Conservation (phyloP, 1,140 invertebrate species). For the Drosophila mauritiana region DNA sequence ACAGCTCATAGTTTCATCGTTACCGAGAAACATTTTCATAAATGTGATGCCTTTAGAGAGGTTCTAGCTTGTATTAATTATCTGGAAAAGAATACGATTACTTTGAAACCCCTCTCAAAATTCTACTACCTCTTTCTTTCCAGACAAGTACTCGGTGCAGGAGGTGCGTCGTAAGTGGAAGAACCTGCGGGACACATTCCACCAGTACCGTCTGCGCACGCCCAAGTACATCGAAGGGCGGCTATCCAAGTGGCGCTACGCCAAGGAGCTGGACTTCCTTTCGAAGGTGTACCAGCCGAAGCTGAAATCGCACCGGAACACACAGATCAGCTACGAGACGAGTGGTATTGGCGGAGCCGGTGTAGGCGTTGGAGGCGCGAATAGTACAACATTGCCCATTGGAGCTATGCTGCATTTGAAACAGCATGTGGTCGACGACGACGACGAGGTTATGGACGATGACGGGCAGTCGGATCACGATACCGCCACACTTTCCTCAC, state of each 20-base stretch:
- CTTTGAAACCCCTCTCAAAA: not conserved
- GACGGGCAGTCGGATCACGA: conserved; percentile 63
- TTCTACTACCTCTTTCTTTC: not conserved
- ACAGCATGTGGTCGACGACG: conserved; percentile 43
- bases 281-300: conserved; percentile 81
- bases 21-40: not conserved
- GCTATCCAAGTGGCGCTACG: conserved; percentile 80
- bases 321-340: conserved; percentile 30
- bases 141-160: conserved; percentile 80
- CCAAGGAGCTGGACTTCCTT: conserved; percentile 76
- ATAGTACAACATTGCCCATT: conserved; percentile 30
- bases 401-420: conserved; percentile 50
- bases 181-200: conserved; percentile 79
- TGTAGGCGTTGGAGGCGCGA: not conserved
- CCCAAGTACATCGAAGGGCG: conserved; percentile 75
- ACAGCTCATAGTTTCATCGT: too few relatives aligned
- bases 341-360: conserved; percentile 2
- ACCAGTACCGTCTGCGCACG: conserved; percentile 81
- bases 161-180: conserved; percentile 82
- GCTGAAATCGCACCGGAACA: conserved; percentile 71
- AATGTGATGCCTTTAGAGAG: not conserved
- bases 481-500: conserved; percentile 46
- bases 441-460: conserved; percentile 59
- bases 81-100: not conserved
- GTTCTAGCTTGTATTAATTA: too few relatives aligned